Evolutionary conservation across 1,140 invertebrate species (phyloP), one percentile per base, ranked within the genome.

Genomic region (Solenopsis fugax): DNA sequence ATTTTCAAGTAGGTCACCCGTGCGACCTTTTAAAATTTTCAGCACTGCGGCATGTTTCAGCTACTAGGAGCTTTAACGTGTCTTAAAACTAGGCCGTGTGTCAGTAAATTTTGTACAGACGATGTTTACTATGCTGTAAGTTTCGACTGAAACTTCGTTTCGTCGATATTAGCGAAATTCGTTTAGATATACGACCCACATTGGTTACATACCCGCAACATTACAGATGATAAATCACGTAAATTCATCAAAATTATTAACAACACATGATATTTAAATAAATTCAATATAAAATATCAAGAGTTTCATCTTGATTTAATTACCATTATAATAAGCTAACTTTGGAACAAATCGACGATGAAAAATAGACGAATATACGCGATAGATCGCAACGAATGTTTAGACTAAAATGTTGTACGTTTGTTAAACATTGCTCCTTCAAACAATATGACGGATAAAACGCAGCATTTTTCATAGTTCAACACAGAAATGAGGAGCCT

Each of bases 1-100:
- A 90, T 90, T 81, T 56, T 29, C 60, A 90, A 91, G 76, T 91
- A 80, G 89, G 72, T 90, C 87, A 84, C 50, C 69, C 52, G 69
- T 60, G n/a, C 24, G 41, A 60, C 69, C 41, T 60, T 29, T 50
- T 84, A 84, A 84, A 84, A 75, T 84, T 75, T 56, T 77, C 80
- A 73, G 54, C 80, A 71, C 34, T 29, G 69, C 41, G n/a, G n/a
- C 41, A 67, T 29, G 10, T 34, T 85, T 72, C 64, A 58, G 37
- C 60, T 50, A 34, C 13, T 58, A 65, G 64, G 65, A 87, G 41
- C 18, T 67, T 58, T 45, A 62, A 64, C 24, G 13, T 64, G 6
- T 24, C 41, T 72, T 67, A 60, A 84, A 84, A 84, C 29, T 75
- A 18, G 37, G 41, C 34, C 16, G 16, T 12, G 4, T 29, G 41